These are phyloP conservation scores for Xanthorhoe designata DNA, from an alignment of 2,888 invertebrate genomes.

Conservation along the genomic window DNA sequence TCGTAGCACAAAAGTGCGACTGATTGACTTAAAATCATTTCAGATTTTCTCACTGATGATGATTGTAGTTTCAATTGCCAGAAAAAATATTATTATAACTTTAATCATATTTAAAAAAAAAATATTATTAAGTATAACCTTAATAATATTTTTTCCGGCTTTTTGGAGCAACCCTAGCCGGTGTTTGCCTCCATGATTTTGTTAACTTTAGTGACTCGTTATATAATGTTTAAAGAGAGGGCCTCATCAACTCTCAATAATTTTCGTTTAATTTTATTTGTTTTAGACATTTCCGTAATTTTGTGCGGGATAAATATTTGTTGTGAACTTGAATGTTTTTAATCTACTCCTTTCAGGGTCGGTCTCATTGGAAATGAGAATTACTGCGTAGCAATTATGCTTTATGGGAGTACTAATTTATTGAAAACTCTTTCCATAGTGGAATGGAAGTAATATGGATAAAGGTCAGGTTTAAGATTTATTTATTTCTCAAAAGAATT, in stretches of 20 bases:
- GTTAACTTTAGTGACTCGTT: slow-evolving; percentile 53
- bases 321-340: slow-evolving; percentile 3
- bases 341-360: neutral
- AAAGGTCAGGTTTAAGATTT: no score
- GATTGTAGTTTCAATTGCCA: no score
- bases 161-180: slow-evolving; percentile 20
- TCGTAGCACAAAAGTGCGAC: no score
- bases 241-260: slow-evolving; percentile 32
- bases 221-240: slow-evolving; percentile 37
- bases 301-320: slow-evolving; percentile 19
- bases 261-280: slow-evolving; percentile 22
- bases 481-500: no score
- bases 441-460: no score
- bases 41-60: no score
- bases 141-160: slow-evolving; percentile 5
- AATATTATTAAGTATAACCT: neutral
- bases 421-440: no score
- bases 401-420: no score
- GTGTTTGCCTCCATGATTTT: slow-evolving; percentile 55
- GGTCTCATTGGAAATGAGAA: neutral
- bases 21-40: no score
- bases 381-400: no score
- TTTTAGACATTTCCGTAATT: slow-evolving; percentile 22
- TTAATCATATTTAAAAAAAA: neutral
- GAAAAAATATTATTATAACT: neutral